Evolutionary conservation across 2,888 invertebrate genomes (phyloP).

Genomic region (Heliconius erato): DNA sequence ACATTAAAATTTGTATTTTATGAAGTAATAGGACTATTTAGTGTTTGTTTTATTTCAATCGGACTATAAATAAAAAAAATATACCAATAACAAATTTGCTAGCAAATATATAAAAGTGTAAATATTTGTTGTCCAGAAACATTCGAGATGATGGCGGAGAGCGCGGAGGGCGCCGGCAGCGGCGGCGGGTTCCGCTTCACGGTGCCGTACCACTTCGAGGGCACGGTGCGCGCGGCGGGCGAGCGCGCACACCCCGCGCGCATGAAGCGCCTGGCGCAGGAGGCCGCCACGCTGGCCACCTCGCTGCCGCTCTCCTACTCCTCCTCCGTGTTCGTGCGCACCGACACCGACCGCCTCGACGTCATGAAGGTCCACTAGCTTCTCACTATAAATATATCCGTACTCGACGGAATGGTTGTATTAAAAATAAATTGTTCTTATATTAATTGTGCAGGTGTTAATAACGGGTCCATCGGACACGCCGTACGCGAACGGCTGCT

Average conservation of each 20-base stretch:
- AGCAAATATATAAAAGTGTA: not conserved
- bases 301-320: slow-evolving; percentile 96
- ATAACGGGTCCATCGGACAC: slow-evolving; percentile 97
- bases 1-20: too few relatives aligned
- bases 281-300: slow-evolving; percentile 96
- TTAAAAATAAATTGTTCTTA: not conserved
- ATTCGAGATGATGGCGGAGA: slow-evolving; percentile 95
- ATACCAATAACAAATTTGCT: not conserved
- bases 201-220: slow-evolving; percentile 95
- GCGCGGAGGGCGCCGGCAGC: slow-evolving; percentile 84
- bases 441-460: slow-evolving; percentile 87
- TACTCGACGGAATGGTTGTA: too few relatives aligned
- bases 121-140: slow-evolving; percentile 87
- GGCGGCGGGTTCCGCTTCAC: slow-evolving; percentile 91
- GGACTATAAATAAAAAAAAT: too few relatives aligned
- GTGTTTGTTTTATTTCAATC: too few relatives aligned
- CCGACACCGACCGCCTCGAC: slow-evolving; percentile 96
- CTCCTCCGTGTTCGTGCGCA: slow-evolving; percentile 97
- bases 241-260: slow-evolving; percentile 94
- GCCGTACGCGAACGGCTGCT: slow-evolving; percentile 96
- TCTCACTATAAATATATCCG: too few relatives aligned
- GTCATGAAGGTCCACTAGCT: slow-evolving; percentile 94
- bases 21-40: too few relatives aligned
- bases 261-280: slow-evolving; percentile 96
- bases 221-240: slow-evolving; percentile 93